Base-by-base conservation (phyloP, 2,888 invertebrate species). In the Neoaliturus tenellus region DNA sequence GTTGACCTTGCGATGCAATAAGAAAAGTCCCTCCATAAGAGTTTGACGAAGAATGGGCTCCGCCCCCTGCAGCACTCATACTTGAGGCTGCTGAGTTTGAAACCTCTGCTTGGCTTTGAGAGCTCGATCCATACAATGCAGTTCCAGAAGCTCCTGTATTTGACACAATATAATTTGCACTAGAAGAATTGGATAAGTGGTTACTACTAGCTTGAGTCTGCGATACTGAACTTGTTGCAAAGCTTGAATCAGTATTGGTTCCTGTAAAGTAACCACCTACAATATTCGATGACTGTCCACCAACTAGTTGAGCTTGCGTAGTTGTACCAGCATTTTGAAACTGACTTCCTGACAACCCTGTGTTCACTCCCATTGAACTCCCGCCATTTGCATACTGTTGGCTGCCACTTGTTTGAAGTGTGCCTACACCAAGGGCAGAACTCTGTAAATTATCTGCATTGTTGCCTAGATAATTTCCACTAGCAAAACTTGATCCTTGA, bases 181-280 rank as follows among this genome's bases (percentile, higher is more conserved):
- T 62, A 14, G 28, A 1, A 62, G 31, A 3, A 62, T 31, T 62
- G 62, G 62, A 62, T 17, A 62, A 62, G 62, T 62, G 62, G 14
- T 62, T 62, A 31, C 62, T 62, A n/a, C 62, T 62, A 2, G 28
- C 62, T 62, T 62, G 62, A 14, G 62, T 12, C 17, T 62, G 62
- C 14, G 62, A 62, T 1, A 20, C 62, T 28, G 62, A 62, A 28
- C 62, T 62, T 62, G 62, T 62, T 62, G 62, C 62, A 62, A 14
- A 62, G 28, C 62, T 62, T 62, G 62, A 62, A 17, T 62, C 62
- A 14, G 62, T 28, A 62, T 62, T 62, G 12, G 62, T 17, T 28
- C 62, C 62, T 14, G 62, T 62, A 17, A 62, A 62, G 62, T 62
- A 62, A 14, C 62, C 62, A 3, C 62, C 62, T 14, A 62, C 62